Conservation (phyloP, 2,797 vertebrate genomes). For the Hoplostethus atlanticus region DNA sequence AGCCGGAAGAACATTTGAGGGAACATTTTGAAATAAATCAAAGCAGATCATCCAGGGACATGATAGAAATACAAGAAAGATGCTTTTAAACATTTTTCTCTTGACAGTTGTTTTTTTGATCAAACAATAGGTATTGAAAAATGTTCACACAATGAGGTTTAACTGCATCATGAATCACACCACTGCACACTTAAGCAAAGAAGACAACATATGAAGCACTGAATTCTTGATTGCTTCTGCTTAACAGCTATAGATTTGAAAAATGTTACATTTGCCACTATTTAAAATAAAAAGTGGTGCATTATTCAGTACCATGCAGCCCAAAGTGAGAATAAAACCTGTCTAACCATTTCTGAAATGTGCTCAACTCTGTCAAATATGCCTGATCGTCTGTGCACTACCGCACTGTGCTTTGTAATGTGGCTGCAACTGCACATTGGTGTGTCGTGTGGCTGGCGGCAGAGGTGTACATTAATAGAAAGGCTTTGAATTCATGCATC, state of each 20-base stretch:
- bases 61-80: conserved; percentile 15
- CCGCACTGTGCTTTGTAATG: conserved; percentile 12
- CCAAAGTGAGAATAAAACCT: neutral
- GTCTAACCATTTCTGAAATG: neutral
- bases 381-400: neutral
- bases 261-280: neutral
- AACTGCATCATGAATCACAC: conserved; percentile 13
- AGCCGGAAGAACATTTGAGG: conserved; percentile 30
- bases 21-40: conserved; percentile 45
- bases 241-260: conserved; percentile 12
- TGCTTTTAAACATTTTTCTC: conserved; percentile 24
- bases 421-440: neutral
- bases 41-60: conserved; percentile 27
- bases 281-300: neutral
- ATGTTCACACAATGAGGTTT: neutral
- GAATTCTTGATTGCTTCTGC: conserved; percentile 16
- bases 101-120: conserved; percentile 11
- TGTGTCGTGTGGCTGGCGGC: neutral
- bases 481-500: neutral
- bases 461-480: neutral
- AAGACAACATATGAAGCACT: conserved; percentile 27
- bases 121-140: conserved; percentile 35
- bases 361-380: conserved; percentile 13
- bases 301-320: conserved; percentile 10
- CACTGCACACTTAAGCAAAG: conserved; percentile 17